phyloP scores from a whole-genome alignment of 1,140 invertebrate species.

The Lasaia peninsularis region DNA sequence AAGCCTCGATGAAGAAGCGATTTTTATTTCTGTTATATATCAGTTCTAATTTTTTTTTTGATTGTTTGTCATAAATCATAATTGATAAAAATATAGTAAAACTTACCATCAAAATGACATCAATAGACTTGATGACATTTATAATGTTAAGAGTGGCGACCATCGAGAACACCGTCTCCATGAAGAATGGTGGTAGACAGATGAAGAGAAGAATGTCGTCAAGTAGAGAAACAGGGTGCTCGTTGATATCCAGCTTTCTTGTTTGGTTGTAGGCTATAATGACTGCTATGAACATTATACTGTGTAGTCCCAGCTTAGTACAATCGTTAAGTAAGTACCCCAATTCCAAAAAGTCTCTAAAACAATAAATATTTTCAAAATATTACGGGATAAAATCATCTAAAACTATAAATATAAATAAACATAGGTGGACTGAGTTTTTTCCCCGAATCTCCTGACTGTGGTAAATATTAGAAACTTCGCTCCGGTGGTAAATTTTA shows the following conservation, averaged over 20 bases:
- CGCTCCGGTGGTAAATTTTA: no score
- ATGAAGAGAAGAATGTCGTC: conserved; percentile 85
- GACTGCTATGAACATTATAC: conserved; percentile 76
- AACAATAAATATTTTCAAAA: no score
- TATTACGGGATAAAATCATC: no score
- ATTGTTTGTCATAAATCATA: no score
- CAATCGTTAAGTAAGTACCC: conserved; percentile 70
- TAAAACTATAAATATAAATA: no score
- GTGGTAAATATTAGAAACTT: no score
- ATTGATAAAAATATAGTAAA: no score
- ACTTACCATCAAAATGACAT: conserved; percentile 78
- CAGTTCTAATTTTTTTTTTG: no score
- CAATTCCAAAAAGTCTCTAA: conserved; percentile 58
- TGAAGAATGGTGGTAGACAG: conserved; percentile 85
- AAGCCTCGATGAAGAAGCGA: no score
- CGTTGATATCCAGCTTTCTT: conserved; percentile 81
- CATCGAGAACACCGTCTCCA: conserved; percentile 82
- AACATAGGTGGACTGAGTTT: no score
- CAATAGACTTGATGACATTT: conserved; percentile 75
- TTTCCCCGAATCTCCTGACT: no score
- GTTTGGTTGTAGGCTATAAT: conserved; percentile 79
- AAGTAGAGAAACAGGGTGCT: conserved; percentile 81
- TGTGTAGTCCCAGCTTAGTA: conserved; percentile 72
- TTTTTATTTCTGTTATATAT: no score
- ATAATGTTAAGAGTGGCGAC: conserved; percentile 76